Percentiles rank a stretch among this genome's conserved stretches.
phyloP scores from a whole-genome alignment of 2,888 invertebrate species.

The Chironomus riparius region DNA sequence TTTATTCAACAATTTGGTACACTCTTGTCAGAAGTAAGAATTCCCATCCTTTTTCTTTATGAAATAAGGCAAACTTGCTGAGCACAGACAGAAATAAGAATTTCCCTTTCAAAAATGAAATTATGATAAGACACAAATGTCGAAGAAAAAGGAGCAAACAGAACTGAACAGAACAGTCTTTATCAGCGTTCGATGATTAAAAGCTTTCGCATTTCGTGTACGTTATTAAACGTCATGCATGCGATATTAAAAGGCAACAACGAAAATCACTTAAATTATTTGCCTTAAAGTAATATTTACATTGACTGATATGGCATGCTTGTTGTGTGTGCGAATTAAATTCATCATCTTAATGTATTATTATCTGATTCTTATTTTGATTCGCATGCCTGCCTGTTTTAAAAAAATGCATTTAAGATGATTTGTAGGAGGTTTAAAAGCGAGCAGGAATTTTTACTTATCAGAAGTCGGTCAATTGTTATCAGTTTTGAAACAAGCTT shows the following conservation, averaged over 20 bases:
- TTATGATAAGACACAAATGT: neutral
- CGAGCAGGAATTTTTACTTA: neutral
- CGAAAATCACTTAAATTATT: neutral
- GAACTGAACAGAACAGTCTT: neutral
- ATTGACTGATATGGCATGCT: neutral
- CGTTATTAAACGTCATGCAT: neutral
- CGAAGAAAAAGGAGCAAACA: neutral
- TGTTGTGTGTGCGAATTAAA: neutral
- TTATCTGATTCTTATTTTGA: neutral
- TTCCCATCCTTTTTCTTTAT: too few relatives aligned
- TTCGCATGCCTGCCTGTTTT: neutral
- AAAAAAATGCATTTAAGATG: neutral
- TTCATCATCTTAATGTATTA: constrained; percentile 7
- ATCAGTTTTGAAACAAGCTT: too few relatives aligned
- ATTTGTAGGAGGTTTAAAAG: neutral
- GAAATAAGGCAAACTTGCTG: too few relatives aligned
- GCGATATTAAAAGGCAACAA: neutral
- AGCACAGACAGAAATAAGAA: too few relatives aligned
- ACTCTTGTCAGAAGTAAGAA: too few relatives aligned
- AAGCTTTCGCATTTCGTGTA: neutral
- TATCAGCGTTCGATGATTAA: neutral
- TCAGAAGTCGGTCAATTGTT: too few relatives aligned
- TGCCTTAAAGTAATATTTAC: neutral
- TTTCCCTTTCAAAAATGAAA: neutral
- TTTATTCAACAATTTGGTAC: too few relatives aligned